Conservation (phyloP, 2,113 vertebrate genomes). For the Myrmophylax atrothorax region DNA sequence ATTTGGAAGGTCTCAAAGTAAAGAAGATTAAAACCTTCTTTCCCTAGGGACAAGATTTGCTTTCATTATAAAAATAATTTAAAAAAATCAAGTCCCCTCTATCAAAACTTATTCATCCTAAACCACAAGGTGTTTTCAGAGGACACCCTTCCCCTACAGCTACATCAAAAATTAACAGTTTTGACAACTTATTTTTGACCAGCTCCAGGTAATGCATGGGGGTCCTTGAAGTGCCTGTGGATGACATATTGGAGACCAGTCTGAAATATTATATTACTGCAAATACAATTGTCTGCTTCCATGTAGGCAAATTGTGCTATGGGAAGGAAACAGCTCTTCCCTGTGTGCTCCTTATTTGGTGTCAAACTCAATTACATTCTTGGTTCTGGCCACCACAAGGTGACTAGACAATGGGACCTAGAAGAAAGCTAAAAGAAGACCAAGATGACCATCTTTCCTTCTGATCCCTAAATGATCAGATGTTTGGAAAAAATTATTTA, state of each 20-base stretch:
- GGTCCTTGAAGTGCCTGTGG: neutral
- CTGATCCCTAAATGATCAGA: conserved; percentile 32
- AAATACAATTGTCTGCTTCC: neutral
- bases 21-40: neutral
- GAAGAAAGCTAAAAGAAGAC: neutral
- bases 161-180: neutral
- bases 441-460: neutral
- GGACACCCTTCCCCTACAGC: neutral
- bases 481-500: conserved; percentile 35
- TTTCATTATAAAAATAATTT: neutral
- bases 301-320: neutral
- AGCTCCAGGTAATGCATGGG: neutral
- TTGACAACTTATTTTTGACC: neutral
- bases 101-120: neutral
- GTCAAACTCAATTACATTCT: neutral
- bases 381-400: neutral
- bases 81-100: neutral
- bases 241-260: neutral
- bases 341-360: neutral
- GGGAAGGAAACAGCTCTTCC: neutral
- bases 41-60: neutral
- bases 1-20: neutral
- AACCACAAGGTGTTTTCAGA: neutral
- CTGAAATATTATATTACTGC: neutral
- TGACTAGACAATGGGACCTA: neutral